phyloP scores from a whole-genome alignment of 1,140 invertebrate genomes.

The Aethina tumida region DNA sequence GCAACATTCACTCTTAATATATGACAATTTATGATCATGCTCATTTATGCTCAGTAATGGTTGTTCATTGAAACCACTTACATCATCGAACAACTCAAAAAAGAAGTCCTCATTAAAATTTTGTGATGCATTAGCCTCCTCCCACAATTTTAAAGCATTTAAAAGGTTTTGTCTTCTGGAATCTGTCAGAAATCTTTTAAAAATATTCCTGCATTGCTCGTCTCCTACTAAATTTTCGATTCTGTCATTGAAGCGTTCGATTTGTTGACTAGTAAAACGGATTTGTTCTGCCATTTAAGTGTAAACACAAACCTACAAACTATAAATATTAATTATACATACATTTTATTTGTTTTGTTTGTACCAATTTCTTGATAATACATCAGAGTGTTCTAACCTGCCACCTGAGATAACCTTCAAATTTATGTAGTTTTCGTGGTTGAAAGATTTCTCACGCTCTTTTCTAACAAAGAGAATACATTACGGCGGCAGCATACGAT shows the following conservation, averaged over 20 bases:
- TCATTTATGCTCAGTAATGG: neutral
- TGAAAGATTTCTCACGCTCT: no score
- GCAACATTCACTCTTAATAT: conserved; percentile 1
- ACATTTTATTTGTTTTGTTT: conserved; percentile 10
- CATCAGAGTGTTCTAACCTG: neutral
- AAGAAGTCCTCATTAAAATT: neutral
- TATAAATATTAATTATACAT: conserved; percentile 12
- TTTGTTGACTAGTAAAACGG: neutral
- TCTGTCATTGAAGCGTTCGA: conserved; percentile 2
- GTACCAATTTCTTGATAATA: conserved; percentile 8
- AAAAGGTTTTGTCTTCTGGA: neutral
- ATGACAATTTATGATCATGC: neutral
- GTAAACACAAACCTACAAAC: no score
- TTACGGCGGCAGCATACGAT: no score
- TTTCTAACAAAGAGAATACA: no score
- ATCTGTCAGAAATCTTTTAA: neutral
- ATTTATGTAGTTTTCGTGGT: neutral
- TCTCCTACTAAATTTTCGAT: neutral
- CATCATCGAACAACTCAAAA: conserved; percentile 1
- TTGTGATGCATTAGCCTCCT: neutral
- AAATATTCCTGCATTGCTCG: neutral
- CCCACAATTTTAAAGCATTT: conserved; percentile 1
- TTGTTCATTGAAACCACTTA: conserved; percentile 1
- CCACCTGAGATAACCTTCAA: neutral
- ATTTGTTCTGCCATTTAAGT: no score